Conservation (phyloP, 2,113 vertebrate species). For the Anoura caudifer region DNA sequence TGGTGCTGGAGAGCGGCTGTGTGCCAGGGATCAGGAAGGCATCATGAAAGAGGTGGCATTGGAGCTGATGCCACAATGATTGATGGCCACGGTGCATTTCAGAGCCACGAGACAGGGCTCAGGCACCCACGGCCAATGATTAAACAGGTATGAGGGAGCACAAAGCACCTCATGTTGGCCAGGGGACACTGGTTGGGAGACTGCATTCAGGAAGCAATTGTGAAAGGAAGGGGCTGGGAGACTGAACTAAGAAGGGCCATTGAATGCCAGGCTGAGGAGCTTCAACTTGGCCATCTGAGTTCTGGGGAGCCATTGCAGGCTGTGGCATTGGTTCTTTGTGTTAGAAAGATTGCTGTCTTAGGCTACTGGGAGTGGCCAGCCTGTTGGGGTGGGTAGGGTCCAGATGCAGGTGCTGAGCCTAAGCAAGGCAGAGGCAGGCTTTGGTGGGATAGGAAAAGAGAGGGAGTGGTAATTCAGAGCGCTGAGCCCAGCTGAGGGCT, state of each 20-base stretch:
- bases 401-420: not conserved
- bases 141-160: not conserved
- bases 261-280: not conserved
- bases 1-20: accelerated
- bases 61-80: not conserved
- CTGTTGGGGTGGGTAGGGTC: not conserved
- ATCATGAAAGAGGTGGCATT: not conserved
- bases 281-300: not conserved
- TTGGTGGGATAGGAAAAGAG: not conserved
- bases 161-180: not conserved
- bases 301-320: not conserved
- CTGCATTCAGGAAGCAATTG: not conserved
- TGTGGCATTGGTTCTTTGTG: not conserved
- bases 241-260: not conserved
- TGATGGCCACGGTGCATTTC: not conserved
- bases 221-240: not conserved
- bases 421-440: not conserved
- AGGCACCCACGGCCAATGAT: not conserved
- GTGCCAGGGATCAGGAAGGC: not conserved
- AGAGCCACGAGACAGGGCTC: not conserved
- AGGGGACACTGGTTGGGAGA: not conserved
- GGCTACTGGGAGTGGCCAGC: not conserved
- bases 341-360: not conserved
- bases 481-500: not conserved
- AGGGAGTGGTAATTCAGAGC: not conserved